Conservation (phyloP, 2,888 invertebrate genomes). For the Caenorhabditis angaria region DNA sequence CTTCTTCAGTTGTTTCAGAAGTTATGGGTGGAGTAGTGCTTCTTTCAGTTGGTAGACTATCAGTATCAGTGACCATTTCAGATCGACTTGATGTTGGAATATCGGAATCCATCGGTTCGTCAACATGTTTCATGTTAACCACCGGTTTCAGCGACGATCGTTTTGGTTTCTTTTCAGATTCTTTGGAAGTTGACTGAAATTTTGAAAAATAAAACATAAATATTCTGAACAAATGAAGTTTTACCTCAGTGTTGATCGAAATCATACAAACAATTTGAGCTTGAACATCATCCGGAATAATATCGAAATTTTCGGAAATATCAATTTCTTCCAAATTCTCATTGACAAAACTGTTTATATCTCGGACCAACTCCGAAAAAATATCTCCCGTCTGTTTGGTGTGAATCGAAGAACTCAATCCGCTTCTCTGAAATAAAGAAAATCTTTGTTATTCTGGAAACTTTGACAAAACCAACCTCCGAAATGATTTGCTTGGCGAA, state of each 20-base stretch:
- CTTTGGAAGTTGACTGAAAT: background rate
- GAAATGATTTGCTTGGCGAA: background rate
- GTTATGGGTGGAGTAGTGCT: conserved; percentile 17
- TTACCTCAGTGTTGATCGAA: background rate
- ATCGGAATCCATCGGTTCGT: background rate
- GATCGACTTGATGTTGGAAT: background rate
- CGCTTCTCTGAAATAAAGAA: background rate
- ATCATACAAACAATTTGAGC: background rate
- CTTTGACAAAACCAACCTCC: background rate
- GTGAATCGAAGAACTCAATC: background rate
- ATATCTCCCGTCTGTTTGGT: background rate
- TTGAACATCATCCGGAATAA: background rate
- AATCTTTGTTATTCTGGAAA: background rate
- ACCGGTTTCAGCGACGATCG: background rate
- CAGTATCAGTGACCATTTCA: background rate
- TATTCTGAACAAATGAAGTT: background rate
- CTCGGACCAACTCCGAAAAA: background rate
- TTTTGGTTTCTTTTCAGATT: background rate
- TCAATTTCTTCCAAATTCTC: background rate
- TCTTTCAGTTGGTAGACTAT: background rate
- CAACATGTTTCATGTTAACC: background rate
- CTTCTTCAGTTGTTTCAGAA: conserved; percentile 19
- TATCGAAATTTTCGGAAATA: background rate
- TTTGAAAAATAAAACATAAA: too few species aligned
- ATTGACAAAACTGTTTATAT: background rate